These are phyloP conservation scores for Platanista minor DNA, from an alignment of 2,113 vertebrate genomes.

Conservation along the genomic window DNA sequence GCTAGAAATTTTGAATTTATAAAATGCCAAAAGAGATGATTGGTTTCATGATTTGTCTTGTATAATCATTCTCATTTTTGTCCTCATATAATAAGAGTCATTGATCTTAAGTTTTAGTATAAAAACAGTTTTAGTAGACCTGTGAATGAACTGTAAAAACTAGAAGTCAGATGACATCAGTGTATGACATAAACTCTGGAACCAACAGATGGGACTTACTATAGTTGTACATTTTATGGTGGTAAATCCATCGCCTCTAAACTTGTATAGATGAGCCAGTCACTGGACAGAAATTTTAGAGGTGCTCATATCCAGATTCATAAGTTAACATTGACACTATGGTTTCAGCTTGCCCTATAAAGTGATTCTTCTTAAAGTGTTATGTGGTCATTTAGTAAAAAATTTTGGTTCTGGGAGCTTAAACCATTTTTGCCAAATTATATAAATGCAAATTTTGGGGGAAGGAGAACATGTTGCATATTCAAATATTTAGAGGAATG, in stretches of 20 bases:
- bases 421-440: not conserved
- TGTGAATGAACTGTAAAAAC: not conserved
- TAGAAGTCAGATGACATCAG: not conserved
- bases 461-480: not conserved
- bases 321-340: not conserved
- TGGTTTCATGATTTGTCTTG: not conserved
- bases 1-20: not conserved
- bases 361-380: not conserved
- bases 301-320: not conserved
- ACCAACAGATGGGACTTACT: not conserved
- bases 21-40: not conserved
- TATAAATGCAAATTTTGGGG: not conserved
- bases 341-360: not conserved
- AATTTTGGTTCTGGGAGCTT: not conserved
- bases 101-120: not conserved
- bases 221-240: not conserved
- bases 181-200: not conserved
- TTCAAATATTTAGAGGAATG: constrained; percentile 9
- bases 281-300: not conserved
- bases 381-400: constrained; percentile 3
- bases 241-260: not conserved
- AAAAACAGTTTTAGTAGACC: not conserved
- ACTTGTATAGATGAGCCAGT: not conserved
- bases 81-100: not conserved
- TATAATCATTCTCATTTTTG: not conserved